Conservation (phyloP, 2,113 vertebrate species). For the Spheniscus mendiculus region DNA sequence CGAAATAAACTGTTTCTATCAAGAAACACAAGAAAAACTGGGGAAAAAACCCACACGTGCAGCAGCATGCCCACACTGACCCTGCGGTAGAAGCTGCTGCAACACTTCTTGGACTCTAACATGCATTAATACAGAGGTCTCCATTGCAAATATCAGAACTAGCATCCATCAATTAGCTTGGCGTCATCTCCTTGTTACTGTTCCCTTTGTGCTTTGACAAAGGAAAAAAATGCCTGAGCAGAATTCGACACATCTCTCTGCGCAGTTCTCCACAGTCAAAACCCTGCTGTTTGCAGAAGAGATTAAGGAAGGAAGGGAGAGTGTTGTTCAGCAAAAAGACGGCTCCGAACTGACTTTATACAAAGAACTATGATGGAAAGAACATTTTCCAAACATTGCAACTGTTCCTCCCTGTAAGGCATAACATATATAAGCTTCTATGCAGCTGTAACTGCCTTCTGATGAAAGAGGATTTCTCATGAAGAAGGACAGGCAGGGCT, state of each 20-base stretch:
- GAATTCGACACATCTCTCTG: not conserved
- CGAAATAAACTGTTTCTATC: not conserved
- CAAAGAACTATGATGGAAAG: not conserved
- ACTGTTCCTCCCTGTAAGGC: not conserved
- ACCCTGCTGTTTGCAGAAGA: not conserved
- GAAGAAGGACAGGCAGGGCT: not conserved
- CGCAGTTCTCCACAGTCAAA: not conserved
- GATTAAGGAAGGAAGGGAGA: not conserved
- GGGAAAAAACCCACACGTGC: accelerated
- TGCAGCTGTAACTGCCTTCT: not conserved
- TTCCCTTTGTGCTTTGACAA: not conserved
- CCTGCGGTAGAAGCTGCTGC: not conserved
- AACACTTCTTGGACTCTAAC: not conserved
- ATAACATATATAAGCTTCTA: not conserved
- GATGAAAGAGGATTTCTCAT: not conserved
- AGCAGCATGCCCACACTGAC: not conserved
- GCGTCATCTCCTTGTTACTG: not conserved
- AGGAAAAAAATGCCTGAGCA: not conserved
- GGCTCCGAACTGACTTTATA: not conserved
- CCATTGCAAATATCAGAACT: not conserved
- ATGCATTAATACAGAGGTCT: not conserved
- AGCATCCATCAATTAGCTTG: not conserved
- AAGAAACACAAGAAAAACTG: not conserved
- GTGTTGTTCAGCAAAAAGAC: not conserved
- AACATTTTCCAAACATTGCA: not conserved